These are phyloP conservation scores for Carassius auratus DNA, from an alignment of 2,113 vertebrate species.

Conservation along the genomic window DNA sequence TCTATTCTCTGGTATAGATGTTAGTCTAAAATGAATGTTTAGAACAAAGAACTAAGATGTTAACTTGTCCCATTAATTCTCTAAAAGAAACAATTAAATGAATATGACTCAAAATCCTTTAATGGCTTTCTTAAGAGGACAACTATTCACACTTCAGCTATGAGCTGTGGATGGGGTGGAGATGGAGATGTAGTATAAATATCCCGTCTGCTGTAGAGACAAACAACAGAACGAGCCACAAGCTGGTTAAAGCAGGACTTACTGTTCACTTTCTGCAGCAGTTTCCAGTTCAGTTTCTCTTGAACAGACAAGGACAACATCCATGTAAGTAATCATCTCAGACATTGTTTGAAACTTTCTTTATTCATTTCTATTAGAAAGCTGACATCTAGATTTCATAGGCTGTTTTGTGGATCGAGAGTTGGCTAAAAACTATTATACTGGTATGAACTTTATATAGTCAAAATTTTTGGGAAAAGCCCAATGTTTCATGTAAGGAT, in stretches of 20 bases:
- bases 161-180: conserved; percentile 24
- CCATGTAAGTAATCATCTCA: neutral
- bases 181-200: neutral
- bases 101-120: conserved; percentile 30
- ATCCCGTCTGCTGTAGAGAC: too few relatives aligned
- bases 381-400: neutral
- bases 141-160: neutral
- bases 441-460: too few relatives aligned
- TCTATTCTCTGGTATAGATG: neutral
- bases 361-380: neutral
- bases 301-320: too few relatives aligned
- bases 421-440: neutral
- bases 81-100: too few relatives aligned
- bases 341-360: neutral
- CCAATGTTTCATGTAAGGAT: too few relatives aligned
- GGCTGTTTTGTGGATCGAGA: neutral
- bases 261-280: too few relatives aligned
- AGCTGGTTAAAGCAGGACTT: too few relatives aligned
- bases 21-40: neutral
- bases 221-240: too few relatives aligned
- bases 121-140: neutral
- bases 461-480: neutral
- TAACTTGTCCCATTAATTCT: too few relatives aligned
- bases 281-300: too few relatives aligned
- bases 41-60: too few relatives aligned